Base-by-base conservation (phyloP, 2,113 vertebrate species). In the Notothenia rossii region DNA sequence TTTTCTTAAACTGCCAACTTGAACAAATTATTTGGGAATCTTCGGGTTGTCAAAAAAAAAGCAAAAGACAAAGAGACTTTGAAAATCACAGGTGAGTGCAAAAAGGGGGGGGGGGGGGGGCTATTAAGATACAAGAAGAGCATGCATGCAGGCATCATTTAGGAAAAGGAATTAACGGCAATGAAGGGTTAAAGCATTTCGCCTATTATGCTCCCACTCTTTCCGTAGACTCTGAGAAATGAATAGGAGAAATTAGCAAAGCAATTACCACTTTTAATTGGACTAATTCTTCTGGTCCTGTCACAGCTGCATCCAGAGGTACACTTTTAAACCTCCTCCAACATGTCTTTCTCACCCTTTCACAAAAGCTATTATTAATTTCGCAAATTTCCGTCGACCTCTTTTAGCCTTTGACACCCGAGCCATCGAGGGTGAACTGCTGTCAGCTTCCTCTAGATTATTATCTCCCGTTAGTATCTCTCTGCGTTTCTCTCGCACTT, bases 251-350 rank as follows among this genome's bases (percentile, higher is more conserved):
- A 96, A 96, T 96, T 95, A 95, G 93, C 88, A 84, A 93, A 92
- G 95, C 93, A 95, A 96, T 96, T 95, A 95, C 86, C 90, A 93
- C 91, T 93, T 94, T 96, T 95, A 96, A 95, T 96, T 96, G 92
- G 93, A 91, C 90, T 94, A 94, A 93, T 94, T 95, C 93, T 92
- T 91, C 87, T 88, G 88, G 88, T 89, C 90, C 92, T 95, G 94
- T 95, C 94, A 95, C 90, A 92, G 92, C 92, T 93, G 93, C 89
- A 95, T 93, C 94, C 78, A 80, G 86, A 85, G 86, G 81, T 90
- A 82, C 79, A 90, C 73, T 76, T 82, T 92, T 78, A 85, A 91
- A 69, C 80, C 81, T 82, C 72, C 75, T 67, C 5, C 50, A 78
- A 84, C 88, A 81, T 63, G 86, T 88, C 90, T 89, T 89, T 82